Evolutionary conservation across 2,888 invertebrate genomes (phyloP), one percentile per base, ranked within the genome.

Genomic region (Palloptera scutellata): DNA sequence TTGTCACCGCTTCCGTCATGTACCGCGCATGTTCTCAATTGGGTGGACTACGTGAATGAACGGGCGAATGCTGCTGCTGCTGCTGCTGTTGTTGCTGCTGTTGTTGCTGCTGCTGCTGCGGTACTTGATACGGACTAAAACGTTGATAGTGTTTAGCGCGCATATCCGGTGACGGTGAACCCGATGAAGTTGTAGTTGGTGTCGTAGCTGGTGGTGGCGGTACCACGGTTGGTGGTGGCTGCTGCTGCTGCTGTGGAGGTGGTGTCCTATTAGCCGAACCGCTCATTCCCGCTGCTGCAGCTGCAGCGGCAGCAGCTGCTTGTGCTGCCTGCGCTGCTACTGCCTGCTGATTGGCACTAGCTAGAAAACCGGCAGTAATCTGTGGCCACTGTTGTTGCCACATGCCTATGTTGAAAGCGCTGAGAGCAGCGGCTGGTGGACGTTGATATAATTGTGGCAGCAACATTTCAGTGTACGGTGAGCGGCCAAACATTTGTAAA

Each of bases 341-440:
- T 0, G 83, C 83, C 65, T 82, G 83, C 65, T 83, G 82, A 76
- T 83, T 83, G 71, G 83, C 83, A 67, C 81, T 84, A 64, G 84
- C 84, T 66, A 85, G 68, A 68, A 85, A 85, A 20, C 85, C 85
- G 15, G 85, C 85, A 6, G 85, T 84, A n/a, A 85, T 66, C 68
- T 85, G 86, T 0, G 85, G 85, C 86, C 86, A 85, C 72, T 85
- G 85, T 45, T 85, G 85, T 70, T 85, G 85, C 86, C 86, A 85
- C 75, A 85, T 81, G 64, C 86, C 86, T 52, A 85, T 77, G 73
- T 85, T 85, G 61, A 85, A 79, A 61, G 86, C 85, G 73, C 83
- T 82, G 52, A 86, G 74, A 30, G 82, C 82, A 0, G 73, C 69
- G n/a, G 77, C 61, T 8, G 78, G 73, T 57, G 82, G 81, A 53